phyloP scores from a whole-genome alignment of 2,888 invertebrate genomes.

The Aradus depressus region DNA sequence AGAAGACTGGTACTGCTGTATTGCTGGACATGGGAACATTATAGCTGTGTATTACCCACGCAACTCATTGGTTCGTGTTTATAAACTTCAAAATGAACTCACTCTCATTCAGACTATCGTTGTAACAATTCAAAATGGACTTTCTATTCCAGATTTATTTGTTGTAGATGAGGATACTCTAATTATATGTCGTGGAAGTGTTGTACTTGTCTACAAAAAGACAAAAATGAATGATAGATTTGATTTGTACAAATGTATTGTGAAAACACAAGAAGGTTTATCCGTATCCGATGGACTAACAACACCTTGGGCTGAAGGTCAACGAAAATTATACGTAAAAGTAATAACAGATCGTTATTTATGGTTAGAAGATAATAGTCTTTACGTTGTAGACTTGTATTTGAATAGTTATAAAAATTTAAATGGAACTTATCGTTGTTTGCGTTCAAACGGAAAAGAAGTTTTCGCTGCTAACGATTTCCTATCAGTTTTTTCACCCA shows the following conservation, averaged over 20 bases:
- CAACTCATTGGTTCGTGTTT: background rate
- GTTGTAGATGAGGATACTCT: conserved; percentile 4
- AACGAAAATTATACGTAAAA: conserved; percentile 6
- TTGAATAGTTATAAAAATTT: conserved; percentile 2
- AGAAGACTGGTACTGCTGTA: conserved; percentile 12
- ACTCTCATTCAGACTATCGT: background rate
- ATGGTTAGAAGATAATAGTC: conserved; percentile 7
- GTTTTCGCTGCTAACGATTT: conserved; percentile 10
- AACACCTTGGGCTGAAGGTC: background rate
- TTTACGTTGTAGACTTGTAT: conserved; percentile 3
- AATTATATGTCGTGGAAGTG: conserved; percentile 6
- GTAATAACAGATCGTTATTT: conserved; percentile 2
- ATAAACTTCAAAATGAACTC: background rate
- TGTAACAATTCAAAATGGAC: conserved; percentile 3
- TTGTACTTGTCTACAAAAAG: conserved; percentile 6
- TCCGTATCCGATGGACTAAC: background rate
- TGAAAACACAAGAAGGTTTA: conserved; percentile 1
- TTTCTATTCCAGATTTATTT: conserved; percentile 11
- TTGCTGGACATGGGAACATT: background rate
- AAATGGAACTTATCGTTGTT: conserved; percentile 8
- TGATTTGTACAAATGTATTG: background rate
- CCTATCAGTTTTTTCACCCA: background rate
- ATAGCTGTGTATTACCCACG: conserved; percentile 10
- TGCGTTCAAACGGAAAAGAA: background rate
- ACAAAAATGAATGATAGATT: background rate